Conservation (phyloP, 2,113 vertebrate genomes). For the Podiceps cristatus region DNA sequence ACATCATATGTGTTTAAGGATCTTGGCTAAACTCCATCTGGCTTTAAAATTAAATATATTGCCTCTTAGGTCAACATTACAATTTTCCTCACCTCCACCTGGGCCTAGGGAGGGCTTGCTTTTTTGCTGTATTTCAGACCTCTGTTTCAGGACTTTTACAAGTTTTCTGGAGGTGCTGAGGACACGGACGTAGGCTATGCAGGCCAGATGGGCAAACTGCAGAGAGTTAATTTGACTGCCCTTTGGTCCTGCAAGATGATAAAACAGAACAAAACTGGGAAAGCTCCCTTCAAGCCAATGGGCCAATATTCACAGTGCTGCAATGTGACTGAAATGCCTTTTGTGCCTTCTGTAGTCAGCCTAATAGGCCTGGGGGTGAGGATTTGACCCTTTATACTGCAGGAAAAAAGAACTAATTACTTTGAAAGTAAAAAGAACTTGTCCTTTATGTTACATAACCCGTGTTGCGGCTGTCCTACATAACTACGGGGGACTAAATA, state of each 20-base stretch:
- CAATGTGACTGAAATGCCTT: neutral
- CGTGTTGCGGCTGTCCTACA: neutral
- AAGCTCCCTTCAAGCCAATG: neutral
- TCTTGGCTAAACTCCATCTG: neutral
- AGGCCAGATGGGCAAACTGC: neutral
- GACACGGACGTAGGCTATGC: fast-evolving
- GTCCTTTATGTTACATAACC: neutral
- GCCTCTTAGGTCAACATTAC: neutral
- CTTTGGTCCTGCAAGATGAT: neutral
- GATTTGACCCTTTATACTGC: neutral
- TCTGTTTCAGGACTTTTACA: neutral
- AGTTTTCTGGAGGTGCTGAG: neutral
- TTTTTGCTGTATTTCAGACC: neutral
- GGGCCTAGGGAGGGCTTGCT: neutral
- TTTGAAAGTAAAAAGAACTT: neutral
- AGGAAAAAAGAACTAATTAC: neutral
- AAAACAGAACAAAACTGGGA: neutral
- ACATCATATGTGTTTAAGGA: neutral
- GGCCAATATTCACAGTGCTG: neutral
- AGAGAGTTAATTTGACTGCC: neutral
- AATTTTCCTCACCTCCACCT: neutral
- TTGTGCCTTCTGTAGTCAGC: neutral
- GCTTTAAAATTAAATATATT: neutral
- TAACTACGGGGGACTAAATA: neutral
- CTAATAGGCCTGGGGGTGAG: neutral